Conservation (phyloP, 2,113 vertebrate species). For the Amblyopsis rosae region DNA sequence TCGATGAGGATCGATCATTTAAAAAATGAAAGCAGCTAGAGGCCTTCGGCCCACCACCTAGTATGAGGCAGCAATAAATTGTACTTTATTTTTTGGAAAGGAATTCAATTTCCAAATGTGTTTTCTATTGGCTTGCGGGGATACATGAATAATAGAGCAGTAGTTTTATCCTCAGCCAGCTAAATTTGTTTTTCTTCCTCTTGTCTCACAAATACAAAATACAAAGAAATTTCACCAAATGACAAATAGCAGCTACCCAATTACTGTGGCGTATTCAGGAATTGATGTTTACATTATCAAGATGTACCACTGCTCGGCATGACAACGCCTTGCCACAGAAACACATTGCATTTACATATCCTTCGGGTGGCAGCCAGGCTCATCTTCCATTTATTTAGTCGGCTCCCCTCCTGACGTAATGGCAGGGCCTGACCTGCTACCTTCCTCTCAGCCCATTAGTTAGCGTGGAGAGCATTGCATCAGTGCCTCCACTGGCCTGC, state of each 20-base stretch:
- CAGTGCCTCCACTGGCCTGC: slow-evolving; percentile 56
- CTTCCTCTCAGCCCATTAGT: slow-evolving; percentile 72
- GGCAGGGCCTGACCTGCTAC: slow-evolving; percentile 69
- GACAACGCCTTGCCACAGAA: slow-evolving; percentile 64
- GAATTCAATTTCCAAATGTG: slow-evolving; percentile 67
- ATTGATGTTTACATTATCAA: slow-evolving; percentile 74
- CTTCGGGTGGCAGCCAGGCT: slow-evolving; percentile 57
- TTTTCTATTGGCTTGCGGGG: slow-evolving; percentile 60
- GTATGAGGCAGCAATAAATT: slow-evolving; percentile 30
- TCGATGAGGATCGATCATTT: too few relatives aligned
- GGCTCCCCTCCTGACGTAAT: slow-evolving; percentile 69
- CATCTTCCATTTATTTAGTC: slow-evolving; percentile 64
- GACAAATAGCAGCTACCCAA: slow-evolving; percentile 69
- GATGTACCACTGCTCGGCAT: slow-evolving; percentile 63
- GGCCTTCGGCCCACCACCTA: too few relatives aligned
- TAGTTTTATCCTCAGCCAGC: slow-evolving; percentile 64
- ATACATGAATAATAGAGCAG: slow-evolving; percentile 74
- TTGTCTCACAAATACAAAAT: slow-evolving; percentile 55
- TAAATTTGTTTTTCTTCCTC: slow-evolving; percentile 66
- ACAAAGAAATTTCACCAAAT: slow-evolving; percentile 45
- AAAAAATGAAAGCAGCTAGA: too few relatives aligned
- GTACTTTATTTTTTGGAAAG: slow-evolving; percentile 46
- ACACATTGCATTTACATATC: slow-evolving; percentile 75
- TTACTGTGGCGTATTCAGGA: slow-evolving; percentile 68
- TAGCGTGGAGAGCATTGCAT: slow-evolving; percentile 57